These are phyloP conservation scores for Sylvietta virens DNA, from an alignment of 2,113 vertebrate genomes.

Conservation along the genomic window DNA sequence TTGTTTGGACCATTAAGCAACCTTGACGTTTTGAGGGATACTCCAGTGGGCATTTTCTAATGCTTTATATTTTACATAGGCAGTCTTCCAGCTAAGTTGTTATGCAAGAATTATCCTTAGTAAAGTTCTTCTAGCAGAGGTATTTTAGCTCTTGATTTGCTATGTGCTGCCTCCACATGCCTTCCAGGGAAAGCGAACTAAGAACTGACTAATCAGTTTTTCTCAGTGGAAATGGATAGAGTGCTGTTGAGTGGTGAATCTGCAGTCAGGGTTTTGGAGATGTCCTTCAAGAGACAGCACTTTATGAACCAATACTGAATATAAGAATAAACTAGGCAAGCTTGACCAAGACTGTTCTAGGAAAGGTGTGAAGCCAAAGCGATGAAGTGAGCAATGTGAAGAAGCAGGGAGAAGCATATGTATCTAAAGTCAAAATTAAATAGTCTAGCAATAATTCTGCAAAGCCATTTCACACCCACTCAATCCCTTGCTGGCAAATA, in stretches of 20 bases:
- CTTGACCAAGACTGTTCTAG: neutral
- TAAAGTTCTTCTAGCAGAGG: neutral
- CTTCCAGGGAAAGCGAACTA: neutral
- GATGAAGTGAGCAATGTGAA: neutral
- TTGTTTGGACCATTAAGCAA: neutral
- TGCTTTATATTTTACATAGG: neutral
- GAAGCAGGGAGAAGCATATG: neutral
- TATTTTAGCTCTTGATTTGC: neutral
- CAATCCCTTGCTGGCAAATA: slow-evolving; percentile 10
- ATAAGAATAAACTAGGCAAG: neutral
- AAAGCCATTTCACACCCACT: neutral
- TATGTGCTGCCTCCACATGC: neutral
- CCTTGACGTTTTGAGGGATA: neutral
- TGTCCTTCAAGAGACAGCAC: neutral
- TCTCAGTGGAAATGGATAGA: neutral
- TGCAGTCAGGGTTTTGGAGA: neutral
- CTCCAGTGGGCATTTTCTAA: neutral
- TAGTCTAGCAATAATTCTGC: neutral
- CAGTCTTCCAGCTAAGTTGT: neutral
- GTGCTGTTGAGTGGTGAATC: neutral
- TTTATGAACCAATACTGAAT: neutral
- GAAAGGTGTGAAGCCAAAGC: neutral
- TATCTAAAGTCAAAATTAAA: neutral
- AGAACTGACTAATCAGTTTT: neutral
- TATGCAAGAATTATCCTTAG: neutral